Evolutionary conservation across 1,140 invertebrate genomes (phyloP), one percentile per base, ranked within the genome.

Genomic region (Xylocopa sonorina): DNA sequence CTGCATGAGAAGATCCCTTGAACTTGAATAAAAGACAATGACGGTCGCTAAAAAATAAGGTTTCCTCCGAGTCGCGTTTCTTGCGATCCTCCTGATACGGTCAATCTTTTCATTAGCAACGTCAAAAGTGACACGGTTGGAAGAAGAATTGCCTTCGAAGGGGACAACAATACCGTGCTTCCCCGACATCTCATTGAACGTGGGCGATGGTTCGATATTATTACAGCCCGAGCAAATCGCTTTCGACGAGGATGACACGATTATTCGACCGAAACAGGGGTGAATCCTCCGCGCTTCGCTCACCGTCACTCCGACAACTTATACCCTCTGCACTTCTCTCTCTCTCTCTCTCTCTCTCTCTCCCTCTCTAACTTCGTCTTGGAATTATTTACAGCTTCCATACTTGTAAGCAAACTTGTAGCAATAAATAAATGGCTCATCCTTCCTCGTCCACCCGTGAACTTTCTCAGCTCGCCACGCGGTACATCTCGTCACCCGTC

Each of bases 261-360:
- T 88, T 83, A 85, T 79, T 83, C 81, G 73, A 78, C 72, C 77
- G 50, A 79, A 63, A 82, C 84, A 85, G 77, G 87, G 83, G 87
- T 81, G 87, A 86, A 83, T 85, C 76, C 73, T 76, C 62, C 67
- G 34, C 73, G 62, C 68, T 76, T 76, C 73, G 46, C 63, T 68
- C 63, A 3, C 73, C 27, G n/a, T 68, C 63, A 76, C 73, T n/a
- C 73, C 21, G 73, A 68, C 68, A 76, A 76, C 75, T 24, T 38
- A 16, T 46, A 32, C 10, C 48, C 72, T 24, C 21, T 27, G 24
- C 9, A 32, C 34, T 43, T 46, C 41, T 24, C 27, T 6, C 18
- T 50, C 14, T 55, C 51, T 46, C 32, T 7, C 6, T 3, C 21
- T 48, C 27, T 71, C 53, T 64, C 46, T 34, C 29, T n/a, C n/a